Conservation (phyloP, 2,113 vertebrate genomes). For the Spizaetus ornatus region DNA sequence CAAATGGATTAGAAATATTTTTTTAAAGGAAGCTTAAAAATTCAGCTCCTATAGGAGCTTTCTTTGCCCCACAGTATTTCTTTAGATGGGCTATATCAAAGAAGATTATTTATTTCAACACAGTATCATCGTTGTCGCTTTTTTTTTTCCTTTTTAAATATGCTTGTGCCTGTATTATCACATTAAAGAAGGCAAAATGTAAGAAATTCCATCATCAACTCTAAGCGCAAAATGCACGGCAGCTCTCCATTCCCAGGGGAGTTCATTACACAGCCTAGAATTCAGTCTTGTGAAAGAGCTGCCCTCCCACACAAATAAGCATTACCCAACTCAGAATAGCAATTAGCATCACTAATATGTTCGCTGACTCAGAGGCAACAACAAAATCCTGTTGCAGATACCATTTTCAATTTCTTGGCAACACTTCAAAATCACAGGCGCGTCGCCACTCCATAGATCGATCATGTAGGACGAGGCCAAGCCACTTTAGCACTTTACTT, state of each 20-base stretch:
- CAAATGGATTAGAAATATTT: neutral
- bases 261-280: slow-evolving; percentile 9
- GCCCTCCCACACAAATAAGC: slow-evolving; percentile 33
- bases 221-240: neutral
- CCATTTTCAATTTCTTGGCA: neutral
- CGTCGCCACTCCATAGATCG: fast-evolving
- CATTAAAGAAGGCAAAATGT: neutral
- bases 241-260: neutral
- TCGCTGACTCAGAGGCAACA: neutral
- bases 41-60: neutral
- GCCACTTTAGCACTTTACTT: neutral
- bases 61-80: neutral
- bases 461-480: neutral
- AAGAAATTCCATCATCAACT: neutral
- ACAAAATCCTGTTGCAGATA: neutral
- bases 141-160: neutral
- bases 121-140: fast-evolving
- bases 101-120: neutral
- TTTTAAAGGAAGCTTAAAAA: slow-evolving; percentile 14
- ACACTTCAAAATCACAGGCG: fast-evolving
- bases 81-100: neutral
- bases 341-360: slow-evolving; percentile 12
- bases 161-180: neutral
- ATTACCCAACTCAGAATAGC: neutral
- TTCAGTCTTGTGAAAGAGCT: neutral